Conservation (phyloP, 2,888 invertebrate genomes). For the Sarcophaga variegata region DNA sequence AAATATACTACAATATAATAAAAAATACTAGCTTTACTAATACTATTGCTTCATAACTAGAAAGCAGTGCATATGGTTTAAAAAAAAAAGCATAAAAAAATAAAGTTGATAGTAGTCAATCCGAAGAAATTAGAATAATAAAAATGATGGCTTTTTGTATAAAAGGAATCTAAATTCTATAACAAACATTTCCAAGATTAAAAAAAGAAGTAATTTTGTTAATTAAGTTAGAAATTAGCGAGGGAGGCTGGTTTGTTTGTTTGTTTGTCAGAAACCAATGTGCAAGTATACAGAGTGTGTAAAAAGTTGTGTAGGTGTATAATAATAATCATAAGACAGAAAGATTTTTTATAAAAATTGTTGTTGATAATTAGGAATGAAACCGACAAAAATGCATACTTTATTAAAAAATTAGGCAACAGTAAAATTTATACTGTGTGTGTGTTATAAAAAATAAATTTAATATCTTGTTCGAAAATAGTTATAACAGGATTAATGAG, state of each 20-base stretch:
- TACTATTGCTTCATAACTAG: constrained; percentile 30
- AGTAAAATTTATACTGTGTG: constrained; percentile 6
- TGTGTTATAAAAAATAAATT: constrained; percentile 11
- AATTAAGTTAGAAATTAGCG: constrained; percentile 63
- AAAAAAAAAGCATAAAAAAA: constrained; percentile 41
- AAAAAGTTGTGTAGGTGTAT: constrained; percentile 46
- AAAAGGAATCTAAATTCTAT: constrained; percentile 26
- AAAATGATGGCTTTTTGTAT: constrained; percentile 18
- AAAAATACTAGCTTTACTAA: constrained; percentile 22
- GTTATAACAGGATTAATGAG: constrained; percentile 53
- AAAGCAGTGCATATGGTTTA: constrained; percentile 56
- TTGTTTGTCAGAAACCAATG: constrained; percentile 61
- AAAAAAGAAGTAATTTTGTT: constrained; percentile 58
- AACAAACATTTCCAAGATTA: constrained; percentile 49
- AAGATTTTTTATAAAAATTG: constrained; percentile 67
- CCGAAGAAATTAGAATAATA: constrained; percentile 22
- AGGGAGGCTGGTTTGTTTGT: constrained; percentile 21
- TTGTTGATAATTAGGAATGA: constrained; percentile 19
- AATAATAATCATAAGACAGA: constrained; percentile 49
- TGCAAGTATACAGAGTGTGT: constrained; percentile 61
- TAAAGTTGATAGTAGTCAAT: constrained; percentile 45
- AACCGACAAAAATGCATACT: constrained; percentile 42
- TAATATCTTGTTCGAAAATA: constrained; percentile 24
- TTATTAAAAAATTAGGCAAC: constrained; percentile 23
- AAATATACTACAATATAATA: constrained; percentile 31